Conservation (phyloP, 2,888 invertebrate genomes). For the Philaethria dido region DNA sequence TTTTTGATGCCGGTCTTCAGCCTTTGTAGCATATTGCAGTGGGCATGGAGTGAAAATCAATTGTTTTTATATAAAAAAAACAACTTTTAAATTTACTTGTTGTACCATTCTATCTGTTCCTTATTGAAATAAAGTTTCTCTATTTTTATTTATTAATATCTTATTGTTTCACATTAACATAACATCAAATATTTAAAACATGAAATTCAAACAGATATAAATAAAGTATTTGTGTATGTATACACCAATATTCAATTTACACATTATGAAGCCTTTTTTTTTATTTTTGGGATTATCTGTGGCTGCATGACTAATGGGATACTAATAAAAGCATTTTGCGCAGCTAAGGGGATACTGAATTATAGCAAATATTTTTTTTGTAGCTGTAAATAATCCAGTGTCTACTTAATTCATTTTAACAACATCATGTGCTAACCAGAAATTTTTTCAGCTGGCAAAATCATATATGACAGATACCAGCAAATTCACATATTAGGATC, state of each 20-base stretch:
- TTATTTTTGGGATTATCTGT: too few species aligned
- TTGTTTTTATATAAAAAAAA: slow-evolving; percentile 36
- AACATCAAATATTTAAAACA: too few species aligned
- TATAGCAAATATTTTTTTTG: neutral
- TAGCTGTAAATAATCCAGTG: slow-evolving; percentile 3
- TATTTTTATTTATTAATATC: too few species aligned
- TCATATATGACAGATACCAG: slow-evolving; percentile 86
- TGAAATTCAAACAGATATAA: too few species aligned
- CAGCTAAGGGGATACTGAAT: neutral
- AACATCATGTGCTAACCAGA: slow-evolving; percentile 48
- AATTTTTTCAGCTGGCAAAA: slow-evolving; percentile 82
- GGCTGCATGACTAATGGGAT: neutral
- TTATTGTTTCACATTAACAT: too few species aligned
- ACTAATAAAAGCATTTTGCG: neutral
- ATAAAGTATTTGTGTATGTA: too few species aligned
- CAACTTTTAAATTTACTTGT: too few species aligned
- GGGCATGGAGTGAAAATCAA: slow-evolving; percentile 75
- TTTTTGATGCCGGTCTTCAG: slow-evolving; percentile 74
- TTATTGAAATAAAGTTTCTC: too few species aligned
- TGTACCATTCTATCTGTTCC: too few species aligned
- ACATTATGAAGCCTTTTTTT: too few species aligned
- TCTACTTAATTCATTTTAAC: neutral
- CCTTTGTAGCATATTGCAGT: slow-evolving; percentile 73
- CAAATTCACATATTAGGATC: slow-evolving; percentile 81
- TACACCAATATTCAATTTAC: too few species aligned